Conservation (phyloP, 2,113 vertebrate species). For the Lamprotornis superbus region DNA sequence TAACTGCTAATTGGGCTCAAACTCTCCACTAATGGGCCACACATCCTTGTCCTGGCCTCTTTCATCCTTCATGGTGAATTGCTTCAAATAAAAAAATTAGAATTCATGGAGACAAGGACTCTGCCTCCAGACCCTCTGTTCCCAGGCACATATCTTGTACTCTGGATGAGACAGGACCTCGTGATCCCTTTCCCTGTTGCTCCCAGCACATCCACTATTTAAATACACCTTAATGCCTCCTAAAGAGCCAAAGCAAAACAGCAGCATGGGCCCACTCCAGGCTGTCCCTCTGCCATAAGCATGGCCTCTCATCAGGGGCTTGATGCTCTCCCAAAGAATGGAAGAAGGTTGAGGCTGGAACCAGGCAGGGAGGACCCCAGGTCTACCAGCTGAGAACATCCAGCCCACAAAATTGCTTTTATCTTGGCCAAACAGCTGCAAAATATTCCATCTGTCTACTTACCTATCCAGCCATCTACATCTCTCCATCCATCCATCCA, state of each 20-base stretch:
- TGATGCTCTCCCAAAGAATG: neutral
- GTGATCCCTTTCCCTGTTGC: neutral
- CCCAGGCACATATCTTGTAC: accelerated
- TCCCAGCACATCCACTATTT: neutral
- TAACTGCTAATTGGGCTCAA: neutral
- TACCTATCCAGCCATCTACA: too few relatives aligned
- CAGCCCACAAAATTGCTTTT: neutral
- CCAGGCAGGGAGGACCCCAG: neutral
- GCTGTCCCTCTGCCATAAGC: neutral
- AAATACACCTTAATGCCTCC: accelerated
- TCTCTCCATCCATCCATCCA: neutral
- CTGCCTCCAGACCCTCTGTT: neutral
- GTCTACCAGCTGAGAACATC: neutral
- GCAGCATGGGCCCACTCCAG: neutral
- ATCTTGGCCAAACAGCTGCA: neutral
- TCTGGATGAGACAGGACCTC: neutral
- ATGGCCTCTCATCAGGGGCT: neutral
- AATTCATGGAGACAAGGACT: neutral
- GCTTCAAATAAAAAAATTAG: neutral
- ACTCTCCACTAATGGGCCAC: neutral
- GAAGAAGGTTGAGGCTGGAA: neutral
- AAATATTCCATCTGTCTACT: neutral
- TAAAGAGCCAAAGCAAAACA: neutral
- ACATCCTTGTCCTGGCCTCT: neutral
- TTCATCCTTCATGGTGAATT: neutral